Evolutionary conservation across 1,140 invertebrate genomes (phyloP).

Genomic region (Lerema accius): DNA sequence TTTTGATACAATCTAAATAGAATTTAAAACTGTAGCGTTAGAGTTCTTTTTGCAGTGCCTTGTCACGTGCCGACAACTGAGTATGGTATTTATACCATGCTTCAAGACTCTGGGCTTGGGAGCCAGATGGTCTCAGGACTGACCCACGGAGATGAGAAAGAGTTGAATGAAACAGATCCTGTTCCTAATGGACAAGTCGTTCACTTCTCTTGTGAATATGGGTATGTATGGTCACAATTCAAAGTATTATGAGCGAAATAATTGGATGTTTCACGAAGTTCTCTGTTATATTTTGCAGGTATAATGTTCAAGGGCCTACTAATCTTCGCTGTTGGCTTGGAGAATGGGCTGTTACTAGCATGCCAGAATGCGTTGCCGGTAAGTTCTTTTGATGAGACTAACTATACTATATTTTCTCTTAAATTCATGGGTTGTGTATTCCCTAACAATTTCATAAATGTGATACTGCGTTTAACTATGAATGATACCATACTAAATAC

Average conservation of each 20-base stretch:
- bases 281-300: constrained; percentile 60
- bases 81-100: constrained; percentile 85
- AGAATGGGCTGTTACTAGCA: constrained; percentile 88
- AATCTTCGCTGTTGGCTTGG: constrained; percentile 90
- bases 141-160: constrained; percentile 66
- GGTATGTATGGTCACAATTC: constrained; percentile 57
- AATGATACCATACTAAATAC: no score
- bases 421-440: no score
- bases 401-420: no score
- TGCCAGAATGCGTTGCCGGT: constrained; percentile 91
- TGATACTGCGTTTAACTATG: no score
- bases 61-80: constrained; percentile 86
- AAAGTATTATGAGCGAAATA: no score
- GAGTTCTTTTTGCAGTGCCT: constrained; percentile 81
- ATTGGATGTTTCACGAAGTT: no score
- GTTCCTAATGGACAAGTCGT: constrained; percentile 85
- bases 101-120: constrained; percentile 63
- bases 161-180: constrained; percentile 83
- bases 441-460: no score
- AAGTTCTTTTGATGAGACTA: constrained; percentile 10
- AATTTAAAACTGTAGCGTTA: constrained; percentile 10
- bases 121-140: constrained; percentile 65
- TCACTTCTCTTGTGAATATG: constrained; percentile 86
- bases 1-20: constrained; percentile 21
- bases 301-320: constrained; percentile 87